Conservation (phyloP, 2,888 invertebrate genomes). For the Napeogenes inachia region DNA sequence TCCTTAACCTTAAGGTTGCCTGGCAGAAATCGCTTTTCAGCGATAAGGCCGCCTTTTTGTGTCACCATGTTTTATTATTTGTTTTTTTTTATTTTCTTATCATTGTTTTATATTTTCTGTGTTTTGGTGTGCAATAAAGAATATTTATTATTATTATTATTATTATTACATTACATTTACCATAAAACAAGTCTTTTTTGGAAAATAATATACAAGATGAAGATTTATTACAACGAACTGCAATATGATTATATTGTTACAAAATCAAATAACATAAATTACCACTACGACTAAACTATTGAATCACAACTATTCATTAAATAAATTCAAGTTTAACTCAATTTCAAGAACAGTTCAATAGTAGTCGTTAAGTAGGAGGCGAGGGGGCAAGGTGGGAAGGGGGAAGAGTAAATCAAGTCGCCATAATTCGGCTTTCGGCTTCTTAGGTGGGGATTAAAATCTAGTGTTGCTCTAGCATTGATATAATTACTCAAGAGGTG, state of each 20-base stretch:
- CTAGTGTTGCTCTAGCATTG: constrained; percentile 15
- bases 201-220: too few species aligned
- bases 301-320: constrained; percentile 13
- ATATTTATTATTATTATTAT: too few species aligned
- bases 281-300: neutral
- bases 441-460: constrained; percentile 25
- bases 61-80: too few species aligned
- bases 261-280: constrained; percentile 2
- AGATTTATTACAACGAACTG: neutral
- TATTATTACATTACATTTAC: too few species aligned
- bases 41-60: too few species aligned
- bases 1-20: too few species aligned
- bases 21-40: too few species aligned
- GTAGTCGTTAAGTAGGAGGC: constrained; percentile 15
- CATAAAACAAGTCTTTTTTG: too few species aligned
- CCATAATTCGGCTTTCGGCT: constrained; percentile 23
- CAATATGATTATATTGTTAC: neutral
- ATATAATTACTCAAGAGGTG: constrained; percentile 17
- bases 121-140: too few species aligned
- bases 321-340: constrained; percentile 12
- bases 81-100: too few species aligned
- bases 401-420: constrained; percentile 22
- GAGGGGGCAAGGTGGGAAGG: neutral
- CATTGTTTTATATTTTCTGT: too few species aligned
- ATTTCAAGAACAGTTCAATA: constrained; percentile 19